phyloP scores from a whole-genome alignment of 2,797 vertebrate genomes.

The Brotula barbata region DNA sequence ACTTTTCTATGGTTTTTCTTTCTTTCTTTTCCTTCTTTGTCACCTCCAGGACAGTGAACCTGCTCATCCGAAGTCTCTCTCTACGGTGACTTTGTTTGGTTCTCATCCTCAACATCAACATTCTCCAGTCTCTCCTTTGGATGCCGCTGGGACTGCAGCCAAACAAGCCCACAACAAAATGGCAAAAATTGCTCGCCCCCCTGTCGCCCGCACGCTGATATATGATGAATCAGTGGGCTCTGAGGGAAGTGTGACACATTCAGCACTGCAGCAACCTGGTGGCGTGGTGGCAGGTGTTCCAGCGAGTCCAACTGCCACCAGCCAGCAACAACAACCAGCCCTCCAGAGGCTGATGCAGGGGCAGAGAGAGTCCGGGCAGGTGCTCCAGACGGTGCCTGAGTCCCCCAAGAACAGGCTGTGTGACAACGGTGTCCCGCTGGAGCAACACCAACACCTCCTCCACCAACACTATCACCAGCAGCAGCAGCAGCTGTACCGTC shows the following conservation, averaged over 20 bases:
- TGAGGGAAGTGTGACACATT: slow-evolving; percentile 25
- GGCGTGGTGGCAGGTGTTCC: slow-evolving; percentile 22
- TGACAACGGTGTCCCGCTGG: slow-evolving; percentile 73
- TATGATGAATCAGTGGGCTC: slow-evolving; percentile 79
- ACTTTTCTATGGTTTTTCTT: no score
- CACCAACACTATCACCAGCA: slow-evolving; percentile 19
- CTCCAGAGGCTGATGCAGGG: slow-evolving; percentile 91
- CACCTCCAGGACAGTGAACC: slow-evolving; percentile 66
- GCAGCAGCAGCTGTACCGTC: slow-evolving; percentile 38
- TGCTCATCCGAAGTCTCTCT: slow-evolving; percentile 81
- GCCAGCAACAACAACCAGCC: slow-evolving; percentile 81
- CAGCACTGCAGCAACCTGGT: slow-evolving; percentile 11
- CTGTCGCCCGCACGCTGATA: slow-evolving; percentile 83
- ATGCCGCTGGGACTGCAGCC: background rate
- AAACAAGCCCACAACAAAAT: slow-evolving; percentile 13
- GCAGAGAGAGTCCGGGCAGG: slow-evolving; percentile 67
- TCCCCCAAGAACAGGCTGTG: slow-evolving; percentile 83
- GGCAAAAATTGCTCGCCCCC: slow-evolving; percentile 62
- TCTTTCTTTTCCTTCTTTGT: slow-evolving; percentile 3
- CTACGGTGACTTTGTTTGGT: slow-evolving; percentile 86
- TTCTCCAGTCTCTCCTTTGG: slow-evolving; percentile 35
- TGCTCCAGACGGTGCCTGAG: slow-evolving; percentile 84
- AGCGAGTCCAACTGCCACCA: background rate
- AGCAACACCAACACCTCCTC: slow-evolving; percentile 63
- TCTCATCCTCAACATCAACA: slow-evolving; percentile 67